These are phyloP conservation scores for Nesogale talazaci DNA, from an alignment of 2,113 vertebrate species.

Conservation along the genomic window DNA sequence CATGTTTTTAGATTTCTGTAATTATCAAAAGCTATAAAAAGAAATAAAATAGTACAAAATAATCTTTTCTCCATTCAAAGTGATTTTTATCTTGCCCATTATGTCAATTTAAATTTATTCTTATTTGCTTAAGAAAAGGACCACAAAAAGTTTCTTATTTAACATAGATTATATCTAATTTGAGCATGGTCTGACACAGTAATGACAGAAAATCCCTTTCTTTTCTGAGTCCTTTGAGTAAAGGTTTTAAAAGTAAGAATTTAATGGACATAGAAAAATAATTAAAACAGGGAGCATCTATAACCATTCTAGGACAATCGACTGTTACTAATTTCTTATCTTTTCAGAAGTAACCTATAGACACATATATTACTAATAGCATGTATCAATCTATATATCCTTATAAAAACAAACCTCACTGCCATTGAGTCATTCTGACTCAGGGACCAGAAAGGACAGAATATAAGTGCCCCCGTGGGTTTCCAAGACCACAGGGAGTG, in stretches of 20 bases:
- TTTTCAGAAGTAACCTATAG: conserved; percentile 23
- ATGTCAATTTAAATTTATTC: conserved; percentile 47
- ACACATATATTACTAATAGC: neutral
- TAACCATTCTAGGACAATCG: neutral
- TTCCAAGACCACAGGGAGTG: too few relatives aligned
- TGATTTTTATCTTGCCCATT: neutral
- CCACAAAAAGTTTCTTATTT: conserved; percentile 10
- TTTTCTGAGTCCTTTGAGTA: conserved; percentile 28
- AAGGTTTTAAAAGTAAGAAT: neutral
- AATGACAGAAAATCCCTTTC: conserved; percentile 21
- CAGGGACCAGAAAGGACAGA: too few relatives aligned
- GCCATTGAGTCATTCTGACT: too few relatives aligned
- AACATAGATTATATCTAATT: conserved; percentile 52
- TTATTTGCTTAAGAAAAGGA: neutral
- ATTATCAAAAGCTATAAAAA: conserved; percentile 43
- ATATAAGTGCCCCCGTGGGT: too few relatives aligned
- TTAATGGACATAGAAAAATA: neutral
- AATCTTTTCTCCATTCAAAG: conserved; percentile 19
- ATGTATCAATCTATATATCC: too few relatives aligned
- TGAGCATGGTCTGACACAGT: conserved; percentile 10
- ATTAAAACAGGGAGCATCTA: neutral
- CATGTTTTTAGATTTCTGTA: conserved; percentile 14
- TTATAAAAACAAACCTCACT: too few relatives aligned
- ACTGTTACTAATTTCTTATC: neutral
- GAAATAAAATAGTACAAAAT: conserved; percentile 37